Conservation (phyloP, 2,113 vertebrate species). For the Planiliza haematocheilus region DNA sequence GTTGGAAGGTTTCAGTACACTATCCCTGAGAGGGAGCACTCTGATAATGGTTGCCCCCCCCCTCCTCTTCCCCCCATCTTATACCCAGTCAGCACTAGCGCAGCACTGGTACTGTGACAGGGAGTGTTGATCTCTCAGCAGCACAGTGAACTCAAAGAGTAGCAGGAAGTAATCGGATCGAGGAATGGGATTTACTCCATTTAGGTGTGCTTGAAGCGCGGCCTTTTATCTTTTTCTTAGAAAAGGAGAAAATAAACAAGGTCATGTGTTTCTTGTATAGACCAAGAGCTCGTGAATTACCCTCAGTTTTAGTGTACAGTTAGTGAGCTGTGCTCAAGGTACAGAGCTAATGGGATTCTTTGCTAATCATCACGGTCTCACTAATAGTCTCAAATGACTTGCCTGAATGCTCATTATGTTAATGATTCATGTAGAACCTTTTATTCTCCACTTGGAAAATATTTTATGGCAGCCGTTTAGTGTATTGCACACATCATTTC, state of each 20-base stretch:
- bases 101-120: conserved; percentile 22
- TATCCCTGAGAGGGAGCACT: conserved; percentile 38
- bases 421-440: conserved; percentile 58
- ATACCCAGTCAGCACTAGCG: conserved; percentile 55
- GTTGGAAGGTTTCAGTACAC: conserved; percentile 42
- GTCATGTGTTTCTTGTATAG: conserved; percentile 17
- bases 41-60: conserved; percentile 30
- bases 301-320: conserved; percentile 30
- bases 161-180: conserved; percentile 61
- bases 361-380: conserved; percentile 66
- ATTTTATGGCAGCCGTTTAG: conserved; percentile 39
- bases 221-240: conserved; percentile 26
- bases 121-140: conserved; percentile 54
- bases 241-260: conserved; percentile 54
- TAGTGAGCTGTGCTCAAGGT: conserved; percentile 60
- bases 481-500: conserved; percentile 21
- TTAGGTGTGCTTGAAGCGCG: conserved; percentile 48
- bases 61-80: conserved; percentile 2
- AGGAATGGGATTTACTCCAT: conserved; percentile 51
- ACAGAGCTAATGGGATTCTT: conserved; percentile 68
- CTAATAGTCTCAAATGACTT: conserved; percentile 69
- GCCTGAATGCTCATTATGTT: conserved; percentile 68
- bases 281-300: conserved; percentile 44
- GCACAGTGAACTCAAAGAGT: conserved; percentile 52
- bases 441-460: conserved; percentile 46